A percentile compares a stretch with the other conserved stretches of the same genome.
Evolutionary conservation across 2,888 invertebrate genomes (phyloP).

Genomic region (Habrosyne pyritoides): DNA sequence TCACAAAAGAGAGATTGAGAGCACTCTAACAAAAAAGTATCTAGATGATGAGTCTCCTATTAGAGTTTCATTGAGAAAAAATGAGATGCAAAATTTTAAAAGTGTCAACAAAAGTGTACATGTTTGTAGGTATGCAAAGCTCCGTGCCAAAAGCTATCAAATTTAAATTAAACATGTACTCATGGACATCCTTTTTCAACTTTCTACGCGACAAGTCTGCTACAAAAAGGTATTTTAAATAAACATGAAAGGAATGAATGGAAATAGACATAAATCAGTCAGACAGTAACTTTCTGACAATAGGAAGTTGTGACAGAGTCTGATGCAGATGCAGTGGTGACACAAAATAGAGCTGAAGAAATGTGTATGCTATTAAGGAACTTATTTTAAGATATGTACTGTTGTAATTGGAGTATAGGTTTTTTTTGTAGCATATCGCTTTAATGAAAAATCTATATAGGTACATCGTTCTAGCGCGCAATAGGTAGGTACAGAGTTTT

Average conservation of each 20-base stretch:
- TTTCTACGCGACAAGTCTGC: background rate
- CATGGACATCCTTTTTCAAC: background rate
- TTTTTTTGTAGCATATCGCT: background rate
- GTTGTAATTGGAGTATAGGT: background rate
- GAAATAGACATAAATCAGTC: slow-evolving; percentile 34
- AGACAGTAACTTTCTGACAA: slow-evolving; percentile 39
- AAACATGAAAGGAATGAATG: background rate
- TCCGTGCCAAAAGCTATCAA: background rate
- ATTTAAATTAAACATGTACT: background rate
- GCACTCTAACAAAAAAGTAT: too few relatives aligned
- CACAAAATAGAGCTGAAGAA: background rate
- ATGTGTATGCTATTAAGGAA: background rate
- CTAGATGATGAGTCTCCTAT: too few relatives aligned
- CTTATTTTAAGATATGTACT: background rate
- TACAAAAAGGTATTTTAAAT: background rate
- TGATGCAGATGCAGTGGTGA: slow-evolving; percentile 2
- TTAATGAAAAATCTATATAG: background rate
- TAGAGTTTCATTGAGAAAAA: too few relatives aligned
- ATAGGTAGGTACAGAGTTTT: too few relatives aligned
- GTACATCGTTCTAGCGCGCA: background rate
- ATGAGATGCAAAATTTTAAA: too few relatives aligned
- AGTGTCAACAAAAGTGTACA: too few relatives aligned
- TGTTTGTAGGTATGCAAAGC: background rate
- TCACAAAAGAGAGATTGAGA: too few relatives aligned
- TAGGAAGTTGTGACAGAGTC: slow-evolving; percentile 16